Evolutionary conservation across 2,888 invertebrate species (phyloP).

Genomic region (Hedychridium roseum): DNA sequence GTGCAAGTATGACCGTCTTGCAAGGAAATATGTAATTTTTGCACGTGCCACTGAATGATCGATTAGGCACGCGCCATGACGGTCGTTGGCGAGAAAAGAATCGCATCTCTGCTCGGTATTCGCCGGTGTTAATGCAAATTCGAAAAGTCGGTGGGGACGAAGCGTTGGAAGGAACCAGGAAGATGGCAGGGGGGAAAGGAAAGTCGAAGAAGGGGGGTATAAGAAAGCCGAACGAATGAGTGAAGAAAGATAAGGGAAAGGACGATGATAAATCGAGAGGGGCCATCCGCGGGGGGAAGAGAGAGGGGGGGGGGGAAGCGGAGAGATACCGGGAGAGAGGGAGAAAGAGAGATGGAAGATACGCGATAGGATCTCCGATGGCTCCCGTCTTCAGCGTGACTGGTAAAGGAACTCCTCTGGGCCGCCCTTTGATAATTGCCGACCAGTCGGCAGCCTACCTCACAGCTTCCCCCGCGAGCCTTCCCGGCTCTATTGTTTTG

Average conservation of each 20-base stretch:
- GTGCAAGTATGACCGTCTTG: too few relatives aligned
- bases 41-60: too few relatives aligned
- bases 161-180: constrained; percentile 12
- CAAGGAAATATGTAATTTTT: too few relatives aligned
- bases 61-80: too few relatives aligned
- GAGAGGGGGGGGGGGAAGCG: neutral
- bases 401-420: constrained; percentile 41
- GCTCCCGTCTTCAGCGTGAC: constrained; percentile 62
- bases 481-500: constrained; percentile 33
- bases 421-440: constrained; percentile 53
- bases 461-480: neutral
- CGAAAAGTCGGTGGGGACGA: constrained; percentile 11
- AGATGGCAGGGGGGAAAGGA: constrained; percentile 5
- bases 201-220: neutral
- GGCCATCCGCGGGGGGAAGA: constrained; percentile 21
- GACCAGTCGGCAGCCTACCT: constrained; percentile 27
- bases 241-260: constrained; percentile 5
- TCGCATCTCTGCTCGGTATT: too few relatives aligned
- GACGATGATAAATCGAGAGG: constrained; percentile 10
- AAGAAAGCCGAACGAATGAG: constrained; percentile 5
- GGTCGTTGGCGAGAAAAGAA: too few relatives aligned
- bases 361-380: constrained; percentile 55
- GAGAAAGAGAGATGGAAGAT: constrained; percentile 21
- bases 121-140: too few relatives aligned
- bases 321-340: constrained; percentile 12